Evolutionary conservation across 2,797 vertebrate genomes (phyloP).

Genomic region (Orientallactaga sibirica): DNA sequence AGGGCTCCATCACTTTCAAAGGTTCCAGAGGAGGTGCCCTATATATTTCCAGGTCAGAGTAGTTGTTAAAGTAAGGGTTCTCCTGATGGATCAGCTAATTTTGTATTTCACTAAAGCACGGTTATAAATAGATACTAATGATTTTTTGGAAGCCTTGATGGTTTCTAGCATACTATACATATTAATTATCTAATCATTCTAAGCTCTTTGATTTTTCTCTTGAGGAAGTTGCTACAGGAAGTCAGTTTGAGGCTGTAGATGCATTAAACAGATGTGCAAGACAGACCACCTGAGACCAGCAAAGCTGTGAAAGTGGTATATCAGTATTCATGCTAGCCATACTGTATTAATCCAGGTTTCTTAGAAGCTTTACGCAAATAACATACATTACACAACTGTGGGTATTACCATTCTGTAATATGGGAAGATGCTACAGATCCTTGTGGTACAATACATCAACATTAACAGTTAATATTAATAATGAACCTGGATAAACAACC

Average conservation of each 20-base stretch:
- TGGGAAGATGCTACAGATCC: not conserved
- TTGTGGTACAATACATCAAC: not conserved
- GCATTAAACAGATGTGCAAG: slow-evolving; percentile 24
- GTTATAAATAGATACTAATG: slow-evolving; percentile 80
- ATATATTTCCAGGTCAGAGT: slow-evolving; percentile 74
- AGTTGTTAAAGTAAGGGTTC: slow-evolving; percentile 47
- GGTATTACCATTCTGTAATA: not conserved
- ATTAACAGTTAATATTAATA: not conserved
- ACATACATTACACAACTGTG: not conserved
- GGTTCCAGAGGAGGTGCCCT: slow-evolving; percentile 70
- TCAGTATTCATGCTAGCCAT: not conserved
- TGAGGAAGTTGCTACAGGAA: slow-evolving; percentile 54
- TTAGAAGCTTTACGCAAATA: not conserved
- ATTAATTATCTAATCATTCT: slow-evolving; percentile 78
- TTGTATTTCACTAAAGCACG: slow-evolving; percentile 62
- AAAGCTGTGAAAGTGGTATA: not conserved
- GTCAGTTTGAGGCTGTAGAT: not conserved
- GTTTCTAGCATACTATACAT: slow-evolving; percentile 68
- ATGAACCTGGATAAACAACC: not conserved
- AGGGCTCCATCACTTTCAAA: slow-evolving; percentile 37
- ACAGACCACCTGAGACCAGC: not conserved
- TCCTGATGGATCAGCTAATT: slow-evolving; percentile 73
- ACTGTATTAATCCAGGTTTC: not conserved
- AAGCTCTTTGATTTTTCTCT: slow-evolving; percentile 70
- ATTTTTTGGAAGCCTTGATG: slow-evolving; percentile 75